Evolutionary conservation across 1,140 invertebrate genomes (phyloP).

Genomic region (Nixonia krombeini): DNA sequence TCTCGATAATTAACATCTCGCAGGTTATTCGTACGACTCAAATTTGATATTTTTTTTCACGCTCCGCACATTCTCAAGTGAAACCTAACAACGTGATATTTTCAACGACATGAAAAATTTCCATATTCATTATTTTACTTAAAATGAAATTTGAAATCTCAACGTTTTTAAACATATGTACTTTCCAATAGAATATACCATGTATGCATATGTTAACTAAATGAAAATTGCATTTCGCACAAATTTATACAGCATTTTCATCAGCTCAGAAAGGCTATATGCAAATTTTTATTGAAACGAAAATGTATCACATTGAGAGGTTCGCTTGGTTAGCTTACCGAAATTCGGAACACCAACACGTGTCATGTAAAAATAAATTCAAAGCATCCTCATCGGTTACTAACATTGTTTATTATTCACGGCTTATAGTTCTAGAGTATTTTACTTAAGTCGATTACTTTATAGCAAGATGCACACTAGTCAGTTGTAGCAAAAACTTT

Average conservation of each 20-base stretch:
- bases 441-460: conserved; percentile 50
- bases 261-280: too few relatives aligned
- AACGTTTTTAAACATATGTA: too few relatives aligned
- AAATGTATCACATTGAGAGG: conserved; percentile 9
- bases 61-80: conserved; percentile 15
- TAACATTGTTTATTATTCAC: conserved; percentile 56
- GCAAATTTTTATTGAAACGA: too few relatives aligned
- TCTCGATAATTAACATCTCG: conserved; percentile 12
- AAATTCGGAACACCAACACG: conserved; percentile 57
- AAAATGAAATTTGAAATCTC: too few relatives aligned
- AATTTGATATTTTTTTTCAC: conserved; percentile 10
- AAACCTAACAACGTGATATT: too few relatives aligned
- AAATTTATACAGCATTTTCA: too few relatives aligned
- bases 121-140: too few relatives aligned
- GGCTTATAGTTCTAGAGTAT: conserved; percentile 58
- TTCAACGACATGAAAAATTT: too few relatives aligned
- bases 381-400: conserved; percentile 63
- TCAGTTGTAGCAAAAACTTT: conserved; percentile 69
- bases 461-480: conserved; percentile 65
- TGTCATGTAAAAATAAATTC: conserved; percentile 71
- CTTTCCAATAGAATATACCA: too few relatives aligned
- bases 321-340: conserved; percentile 22
- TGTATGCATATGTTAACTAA: too few relatives aligned
- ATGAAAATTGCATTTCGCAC: too few relatives aligned
- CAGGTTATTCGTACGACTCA: conserved; percentile 3